Base-by-base conservation (phyloP, 2,797 vertebrate species). In the Apogon talboti region DNA sequence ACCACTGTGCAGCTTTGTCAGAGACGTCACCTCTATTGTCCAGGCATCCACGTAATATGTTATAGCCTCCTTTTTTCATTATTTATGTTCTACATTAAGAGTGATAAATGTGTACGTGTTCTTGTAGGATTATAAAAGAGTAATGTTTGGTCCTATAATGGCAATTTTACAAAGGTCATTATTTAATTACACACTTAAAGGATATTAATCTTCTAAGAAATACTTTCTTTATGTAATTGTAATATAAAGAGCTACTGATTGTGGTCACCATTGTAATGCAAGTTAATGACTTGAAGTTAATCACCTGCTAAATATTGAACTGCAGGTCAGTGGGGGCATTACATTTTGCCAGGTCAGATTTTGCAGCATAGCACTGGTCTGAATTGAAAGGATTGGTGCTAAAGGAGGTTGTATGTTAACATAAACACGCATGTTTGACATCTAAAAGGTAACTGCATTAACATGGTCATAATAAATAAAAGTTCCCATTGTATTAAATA, bases 211-310 rank as follows among this genome's bases (percentile, higher is more conserved):
- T 58, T n/a, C n/a, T 1, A 9, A 8, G 15, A 58, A 57, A 38
- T 14, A 37, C n/a, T 52, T 62, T 1, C 43, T 63, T 66, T 15
- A 51, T 49, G 47, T 67, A 38, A 56, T 12, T 38, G 19, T 42
- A 28, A 6, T 21, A 30, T 52, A 51, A 69, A 80, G 42, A 66
- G 28, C 21, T 58, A 72, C 78, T 54, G 65, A 79, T 76, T 70
- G 18, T 6, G 8, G n/a, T 48, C 11, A 33, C 55, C 51, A 54
- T 67, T 55, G 49, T 28, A 18, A 66, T 64, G 35, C 28, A 40
- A 15, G 19, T 30, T 41, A 6, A 57, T 71, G 40, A 60, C 14
- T 58, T 15, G 8, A 62, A 64, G 43, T 58, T 49, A 50, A 9
- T 73, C 49, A 56, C 11, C 50, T 46, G 33, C 38, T 41, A 56